Base-by-base conservation (phyloP, 2,888 invertebrate genomes). In the Callimorpha dominula region DNA sequence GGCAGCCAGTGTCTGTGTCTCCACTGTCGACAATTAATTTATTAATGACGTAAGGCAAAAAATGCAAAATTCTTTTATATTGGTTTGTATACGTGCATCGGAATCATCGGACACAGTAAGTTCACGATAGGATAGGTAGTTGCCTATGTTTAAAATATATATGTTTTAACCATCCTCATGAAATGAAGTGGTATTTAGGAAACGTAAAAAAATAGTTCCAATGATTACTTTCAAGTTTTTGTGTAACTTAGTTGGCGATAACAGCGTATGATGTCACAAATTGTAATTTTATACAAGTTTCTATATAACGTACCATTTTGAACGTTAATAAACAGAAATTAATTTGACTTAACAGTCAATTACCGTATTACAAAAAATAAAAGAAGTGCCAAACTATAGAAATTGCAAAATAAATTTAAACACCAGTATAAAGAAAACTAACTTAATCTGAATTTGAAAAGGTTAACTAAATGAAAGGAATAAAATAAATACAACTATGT, bases 1-100 rank as follows among this genome's bases (percentile, higher is more conserved):
- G 75, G 7, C 64, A 42, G 72, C 78, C 75, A 79, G 71, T 78
- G 65, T 70, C 17, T 42, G 40, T 15, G 17, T 15, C 42, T 43
- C 11, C 15, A 12, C 31, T 12, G 31, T 46, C 9, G 17, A 9
- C 31, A 49, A 65, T 46, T 46, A 46, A 31, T 31, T 31, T 68
- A 77, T 72, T 69, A 68, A 70, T 65, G 46, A 31, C 40, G 31
- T 12, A 60, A 31, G 14, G 20, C 60, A 12, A 14, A 60, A 60
- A 14, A 11, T 60, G 60, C 31, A 60, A 60, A 1, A 14, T 14
- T 60, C 12, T 31, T 31, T 31, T 9, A 14, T 14, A 60, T 57
- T n/a, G 17, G n/a, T 8, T n/a, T 9, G 54, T n/a, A 6, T 54
- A 54, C n/a, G 8, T 5, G 6, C 14, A 31, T 31, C 12, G 14